Conservation (phyloP, 2,797 vertebrate species). For the Psittacula derbiana region DNA sequence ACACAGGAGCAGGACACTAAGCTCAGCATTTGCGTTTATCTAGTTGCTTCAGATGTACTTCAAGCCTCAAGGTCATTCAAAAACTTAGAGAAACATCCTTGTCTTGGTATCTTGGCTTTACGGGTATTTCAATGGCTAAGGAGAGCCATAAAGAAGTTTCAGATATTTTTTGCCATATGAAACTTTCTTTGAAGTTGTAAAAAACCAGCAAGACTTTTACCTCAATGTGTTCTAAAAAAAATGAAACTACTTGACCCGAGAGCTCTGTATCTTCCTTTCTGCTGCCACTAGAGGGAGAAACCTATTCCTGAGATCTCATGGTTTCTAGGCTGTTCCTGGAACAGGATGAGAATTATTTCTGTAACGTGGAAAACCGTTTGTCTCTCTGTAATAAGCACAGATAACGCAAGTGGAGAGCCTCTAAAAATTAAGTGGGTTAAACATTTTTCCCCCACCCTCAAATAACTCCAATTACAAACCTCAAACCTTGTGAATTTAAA, state of each 20-base stretch:
- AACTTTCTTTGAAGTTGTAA: neutral
- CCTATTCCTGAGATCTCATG: neutral
- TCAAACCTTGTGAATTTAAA: slow-evolving; percentile 38
- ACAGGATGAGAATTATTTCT: neutral
- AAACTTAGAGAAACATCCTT: neutral
- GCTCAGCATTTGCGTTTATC: neutral
- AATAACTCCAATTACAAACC: slow-evolving; percentile 22
- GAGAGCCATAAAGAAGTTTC: neutral
- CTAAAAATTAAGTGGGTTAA: neutral
- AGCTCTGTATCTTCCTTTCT: neutral
- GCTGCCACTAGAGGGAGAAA: slow-evolving; percentile 63
- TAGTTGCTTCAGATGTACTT: neutral
- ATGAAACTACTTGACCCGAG: neutral
- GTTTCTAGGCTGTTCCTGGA: neutral
- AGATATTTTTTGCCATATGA: neutral
- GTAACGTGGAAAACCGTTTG: neutral
- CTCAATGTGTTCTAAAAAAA: no score
- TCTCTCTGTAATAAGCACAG: neutral
- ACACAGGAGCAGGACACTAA: neutral
- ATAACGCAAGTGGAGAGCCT: neutral
- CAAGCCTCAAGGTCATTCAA: neutral
- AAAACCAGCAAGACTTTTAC: neutral
- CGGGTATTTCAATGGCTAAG: neutral
- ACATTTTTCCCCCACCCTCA: neutral
- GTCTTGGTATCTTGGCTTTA: neutral